Percentiles rank a stretch among this genome's conserved stretches.
Evolutionary conservation across 2,797 vertebrate species (phyloP).

Genomic region (Enoplosus armatus): DNA sequence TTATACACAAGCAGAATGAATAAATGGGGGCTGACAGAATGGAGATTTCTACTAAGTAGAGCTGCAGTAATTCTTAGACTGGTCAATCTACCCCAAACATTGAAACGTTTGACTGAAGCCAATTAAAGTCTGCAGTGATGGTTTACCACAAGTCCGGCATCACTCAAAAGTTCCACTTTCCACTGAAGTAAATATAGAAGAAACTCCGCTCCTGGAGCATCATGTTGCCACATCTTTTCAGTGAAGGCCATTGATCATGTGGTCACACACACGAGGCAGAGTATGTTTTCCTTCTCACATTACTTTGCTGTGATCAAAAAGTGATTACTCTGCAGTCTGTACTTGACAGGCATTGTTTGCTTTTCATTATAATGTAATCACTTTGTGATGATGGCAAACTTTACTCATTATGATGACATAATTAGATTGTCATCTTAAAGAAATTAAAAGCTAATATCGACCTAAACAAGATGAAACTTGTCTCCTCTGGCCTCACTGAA

Average conservation of each 20-base stretch:
- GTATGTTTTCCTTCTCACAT: neutral
- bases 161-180: constrained; percentile 2
- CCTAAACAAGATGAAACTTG: neutral
- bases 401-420: neutral
- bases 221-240: neutral
- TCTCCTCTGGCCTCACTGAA: neutral
- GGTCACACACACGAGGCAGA: neutral
- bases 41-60: neutral
- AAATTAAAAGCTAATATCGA: neutral
- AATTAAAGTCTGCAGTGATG: constrained; percentile 14
- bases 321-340: constrained; percentile 11
- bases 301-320: neutral
- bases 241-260: neutral
- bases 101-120: constrained; percentile 1
- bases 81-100: neutral
- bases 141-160: neutral
- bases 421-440: neutral
- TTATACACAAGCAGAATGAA: constrained; percentile 21
- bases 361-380: neutral
- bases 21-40: constrained; percentile 8
- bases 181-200: neutral
- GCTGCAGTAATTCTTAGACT: neutral
- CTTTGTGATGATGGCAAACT: neutral
- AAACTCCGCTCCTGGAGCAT: neutral
- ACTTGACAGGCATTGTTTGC: neutral